A percentile compares a stretch with the other conserved stretches of the same genome.
These are phyloP conservation scores for Troglohyphantes excavatus DNA, from an alignment of 2,888 invertebrate genomes.

Conservation along the genomic window DNA sequence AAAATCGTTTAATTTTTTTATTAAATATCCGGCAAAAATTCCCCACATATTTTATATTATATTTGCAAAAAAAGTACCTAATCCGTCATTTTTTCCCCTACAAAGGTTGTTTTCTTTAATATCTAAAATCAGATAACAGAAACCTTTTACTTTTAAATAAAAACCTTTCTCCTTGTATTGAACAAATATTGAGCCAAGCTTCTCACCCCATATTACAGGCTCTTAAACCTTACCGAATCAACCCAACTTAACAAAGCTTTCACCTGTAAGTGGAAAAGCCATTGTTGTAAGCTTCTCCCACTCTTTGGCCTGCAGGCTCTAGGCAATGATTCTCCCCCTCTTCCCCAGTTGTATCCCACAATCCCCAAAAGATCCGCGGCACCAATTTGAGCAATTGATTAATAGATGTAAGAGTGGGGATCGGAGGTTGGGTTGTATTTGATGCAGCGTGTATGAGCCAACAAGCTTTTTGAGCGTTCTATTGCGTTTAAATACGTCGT, in stretches of 20 bases:
- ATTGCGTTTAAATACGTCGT: no score
- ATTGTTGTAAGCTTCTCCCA: conserved; percentile 10
- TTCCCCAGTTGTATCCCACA: background rate
- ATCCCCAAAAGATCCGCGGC: background rate
- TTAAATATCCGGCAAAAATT: no score
- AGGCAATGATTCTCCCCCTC: background rate
- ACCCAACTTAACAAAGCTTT: conserved; percentile 13
- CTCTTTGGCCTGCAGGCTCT: background rate
- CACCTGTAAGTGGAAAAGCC: conserved; percentile 17
- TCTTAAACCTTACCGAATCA: background rate
- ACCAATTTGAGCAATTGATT: conserved; percentile 35
- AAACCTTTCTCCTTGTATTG: no score
- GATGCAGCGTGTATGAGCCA: background rate
- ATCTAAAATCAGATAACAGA: no score
- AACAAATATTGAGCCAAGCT: no score
- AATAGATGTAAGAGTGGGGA: background rate
- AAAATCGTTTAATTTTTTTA: no score
- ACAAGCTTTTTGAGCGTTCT: background rate
- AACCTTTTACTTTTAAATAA: no score
- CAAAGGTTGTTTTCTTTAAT: no score
- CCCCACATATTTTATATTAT: no score
- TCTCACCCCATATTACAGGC: background rate
- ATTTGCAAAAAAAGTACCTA: no score
- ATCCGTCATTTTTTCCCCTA: no score
- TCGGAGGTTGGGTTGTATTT: background rate